These are phyloP conservation scores for Thereva unica DNA, from an alignment of 2,888 invertebrate genomes.

Conservation along the genomic window DNA sequence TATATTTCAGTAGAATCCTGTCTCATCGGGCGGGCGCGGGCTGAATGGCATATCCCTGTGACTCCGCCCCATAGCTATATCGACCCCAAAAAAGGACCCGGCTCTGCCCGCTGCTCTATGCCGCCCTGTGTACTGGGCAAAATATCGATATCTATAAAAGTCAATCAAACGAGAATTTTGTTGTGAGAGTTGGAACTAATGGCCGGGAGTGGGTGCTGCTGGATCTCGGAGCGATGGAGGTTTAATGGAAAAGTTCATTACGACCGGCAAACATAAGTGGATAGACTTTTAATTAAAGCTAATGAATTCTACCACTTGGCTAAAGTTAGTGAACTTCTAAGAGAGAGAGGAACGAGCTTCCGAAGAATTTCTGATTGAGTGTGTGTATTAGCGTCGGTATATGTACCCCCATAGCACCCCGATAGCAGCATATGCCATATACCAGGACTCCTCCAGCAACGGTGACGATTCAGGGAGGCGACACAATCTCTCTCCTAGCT, in stretches of 20 bases:
- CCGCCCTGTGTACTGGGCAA: neutral
- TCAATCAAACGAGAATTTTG: slow-evolving; percentile 37
- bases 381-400: neutral
- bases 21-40: neutral
- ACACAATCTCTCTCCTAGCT: too few relatives aligned
- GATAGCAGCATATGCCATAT: too few relatives aligned
- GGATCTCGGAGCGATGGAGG: neutral
- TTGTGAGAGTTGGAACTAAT: slow-evolving; percentile 15
- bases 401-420: neutral
- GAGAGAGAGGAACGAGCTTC: slow-evolving; percentile 25
- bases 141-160: slow-evolving; percentile 41
- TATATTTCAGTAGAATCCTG: slow-evolving; percentile 14
- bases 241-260: slow-evolving; percentile 43
- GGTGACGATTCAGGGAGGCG: too few relatives aligned
- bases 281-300: slow-evolving; percentile 42
- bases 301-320: slow-evolving; percentile 42
- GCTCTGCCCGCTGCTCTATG: too few relatives aligned
- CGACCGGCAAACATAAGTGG: slow-evolving; percentile 40
- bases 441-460: too few relatives aligned
- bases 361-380: slow-evolving; percentile 32
- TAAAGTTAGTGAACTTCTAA: slow-evolving; percentile 40
- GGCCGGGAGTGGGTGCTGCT: neutral
- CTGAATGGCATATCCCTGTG: neutral
- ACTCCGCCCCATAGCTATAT: neutral
- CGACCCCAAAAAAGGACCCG: neutral